Base-by-base conservation (phyloP, 2,888 invertebrate species). In the Sisyra terminalis region DNA sequence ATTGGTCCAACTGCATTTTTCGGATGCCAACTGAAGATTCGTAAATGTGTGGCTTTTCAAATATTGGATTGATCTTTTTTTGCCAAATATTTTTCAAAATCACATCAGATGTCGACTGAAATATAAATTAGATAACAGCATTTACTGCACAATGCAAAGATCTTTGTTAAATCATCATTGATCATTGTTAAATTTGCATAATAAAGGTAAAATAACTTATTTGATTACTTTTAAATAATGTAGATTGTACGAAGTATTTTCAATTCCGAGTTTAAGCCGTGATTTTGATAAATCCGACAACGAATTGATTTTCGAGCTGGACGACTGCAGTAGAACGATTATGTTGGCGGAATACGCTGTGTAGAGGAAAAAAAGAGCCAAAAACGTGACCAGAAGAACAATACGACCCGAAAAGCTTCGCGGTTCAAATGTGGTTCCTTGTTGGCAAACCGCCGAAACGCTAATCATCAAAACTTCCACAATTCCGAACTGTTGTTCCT, bases 281-380 rank as follows among this genome's bases (percentile, higher is more conserved):
- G 76, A 75, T 46, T 67, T 61, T 1, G 72, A 56, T 15, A 78
- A 58, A 50, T 76, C 74, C 0, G 66, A 57, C 5, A 74, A 51
- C 0, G 69, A 70, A 46, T 63, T 65, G 43, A 78, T 73, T 46
- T 70, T 66, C 1, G 69, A 66, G 1, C 75, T 73, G 35, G 76
- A 73, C 1, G 77, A 73, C 51, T 77, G 77, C 1, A 78, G 62
- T 1, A 78, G 57, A 2, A 75, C 73, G 1, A 78, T 77, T 30
- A 78, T 77, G 48, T 75, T 75, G 0, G 77, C 78, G 1, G 78
- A 69, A 51, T 75, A 78, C 1, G 77, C 73, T 0, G 75, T 73
- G 53, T 75, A 77, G 1, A 78, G 58, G 47, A 75, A 77, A 56
- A 77, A 66, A 2, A 72, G 56, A 0, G 71, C 60, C 3, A 74